Evolutionary conservation across 2,113 vertebrate species (phyloP), one percentile per base, ranked within the genome.

Genomic region (Hyla sarda): DNA sequence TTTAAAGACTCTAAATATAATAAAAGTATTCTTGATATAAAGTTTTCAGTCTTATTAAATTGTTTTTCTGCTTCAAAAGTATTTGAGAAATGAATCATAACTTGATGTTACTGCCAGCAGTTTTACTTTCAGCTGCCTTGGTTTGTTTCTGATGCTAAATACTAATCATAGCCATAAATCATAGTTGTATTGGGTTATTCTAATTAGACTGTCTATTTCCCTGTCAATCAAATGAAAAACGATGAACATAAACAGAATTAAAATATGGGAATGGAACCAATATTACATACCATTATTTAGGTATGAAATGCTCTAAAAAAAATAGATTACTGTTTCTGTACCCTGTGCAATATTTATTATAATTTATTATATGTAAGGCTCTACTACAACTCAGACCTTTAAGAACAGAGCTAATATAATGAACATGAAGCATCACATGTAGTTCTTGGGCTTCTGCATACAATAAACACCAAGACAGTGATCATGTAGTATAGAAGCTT

Each of bases 21-120:
- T n/a, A 67, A 67, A 16, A 32, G 62, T 17, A 67, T 32, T 67
- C 28, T 32, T 67, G 28, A 67, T 30, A 69, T 69, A 16, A 37
- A 34, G 30, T 69, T 7, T 34, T 34, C 32, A 69, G 16, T 21
- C 1, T 37, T 1, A 62, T 62, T 67, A 32, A 32, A 16, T 32
- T 17, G 28, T 69, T 34, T 67, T 37, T 37, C 65, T 21, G 30
- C 65, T 34, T 19, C 65, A 34, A n/a, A 69, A 69, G 65, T 37
- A 37, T 69, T 69, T 34, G 30, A 69, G 32, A 37, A 21, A 37
- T 69, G 65, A 69, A 69, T 69, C 65, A 69, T 69, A 69, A 37
- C 6, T 69, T 69, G 17, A 69, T 12, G 32, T 69, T 69, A 34
- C 65, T 69, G 65, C 65, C 65, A 69, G 32, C 65, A 69, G 30